Evolutionary conservation across 2,888 invertebrate genomes (phyloP).

Genomic region (Eupeodes latifasciatus): DNA sequence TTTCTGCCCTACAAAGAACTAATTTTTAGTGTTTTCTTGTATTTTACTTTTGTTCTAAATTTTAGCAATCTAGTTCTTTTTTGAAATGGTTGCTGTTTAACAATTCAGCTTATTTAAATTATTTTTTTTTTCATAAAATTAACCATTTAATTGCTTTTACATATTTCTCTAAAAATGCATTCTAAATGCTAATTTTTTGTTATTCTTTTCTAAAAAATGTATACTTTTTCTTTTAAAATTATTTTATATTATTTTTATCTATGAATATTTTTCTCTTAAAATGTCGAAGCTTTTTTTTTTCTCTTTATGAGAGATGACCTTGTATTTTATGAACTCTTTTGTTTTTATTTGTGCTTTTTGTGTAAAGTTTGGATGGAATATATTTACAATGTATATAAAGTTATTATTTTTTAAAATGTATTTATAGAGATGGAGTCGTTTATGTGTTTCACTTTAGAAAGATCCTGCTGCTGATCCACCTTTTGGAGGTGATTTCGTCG

Average conservation of each 20-base stretch:
- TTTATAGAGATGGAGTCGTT: background rate
- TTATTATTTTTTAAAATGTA: background rate
- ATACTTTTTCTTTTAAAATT: constrained; percentile 25
- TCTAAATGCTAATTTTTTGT: constrained; percentile 61
- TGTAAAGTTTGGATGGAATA: constrained; percentile 69
- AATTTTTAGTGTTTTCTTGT: background rate
- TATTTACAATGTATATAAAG: constrained; percentile 64
- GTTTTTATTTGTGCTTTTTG: constrained; percentile 57
- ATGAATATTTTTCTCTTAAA: constrained; percentile 36
- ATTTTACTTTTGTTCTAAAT: constrained; percentile 43
- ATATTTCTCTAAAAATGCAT: constrained; percentile 64
- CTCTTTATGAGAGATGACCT: constrained; percentile 41
- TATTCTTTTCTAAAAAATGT: constrained; percentile 39
- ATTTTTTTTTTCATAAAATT: constrained; percentile 46
- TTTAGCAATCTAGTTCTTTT: constrained; percentile 52
- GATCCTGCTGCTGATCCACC: constrained; percentile 71
- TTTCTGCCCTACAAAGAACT: constrained; percentile 56
- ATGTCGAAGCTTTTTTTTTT: constrained; percentile 23
- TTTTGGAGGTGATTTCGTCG: constrained; percentile 79
- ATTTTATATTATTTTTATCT: background rate
- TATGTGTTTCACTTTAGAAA: constrained; percentile 43
- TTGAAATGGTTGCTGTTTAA: constrained; percentile 39
- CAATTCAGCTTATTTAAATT: constrained; percentile 38
- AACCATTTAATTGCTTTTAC: constrained; percentile 64
- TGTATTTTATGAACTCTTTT: constrained; percentile 20